Conservation (phyloP, 2,797 vertebrate genomes). For the Tinamus major region DNA sequence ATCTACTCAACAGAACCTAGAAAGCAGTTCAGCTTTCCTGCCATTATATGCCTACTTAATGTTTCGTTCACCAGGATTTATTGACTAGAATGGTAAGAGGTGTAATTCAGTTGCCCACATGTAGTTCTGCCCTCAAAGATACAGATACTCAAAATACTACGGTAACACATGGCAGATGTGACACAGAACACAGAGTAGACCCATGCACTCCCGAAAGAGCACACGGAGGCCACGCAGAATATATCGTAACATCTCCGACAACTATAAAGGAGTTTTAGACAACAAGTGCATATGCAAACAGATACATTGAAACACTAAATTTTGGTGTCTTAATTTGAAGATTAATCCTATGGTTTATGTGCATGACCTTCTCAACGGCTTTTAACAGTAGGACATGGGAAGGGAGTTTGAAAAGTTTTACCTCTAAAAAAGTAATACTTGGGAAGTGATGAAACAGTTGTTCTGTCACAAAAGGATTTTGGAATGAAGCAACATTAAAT, state of each 20-base stretch:
- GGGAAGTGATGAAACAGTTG: neutral
- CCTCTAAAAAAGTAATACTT: slow-evolving; percentile 21
- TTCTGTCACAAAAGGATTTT: neutral
- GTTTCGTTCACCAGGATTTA: neutral
- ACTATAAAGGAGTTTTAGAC: neutral
- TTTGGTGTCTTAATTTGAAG: neutral
- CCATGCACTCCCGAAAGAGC: neutral
- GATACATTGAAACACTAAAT: neutral
- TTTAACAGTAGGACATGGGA: neutral
- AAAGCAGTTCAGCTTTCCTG: neutral
- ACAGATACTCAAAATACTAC: neutral
- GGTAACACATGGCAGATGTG: neutral
- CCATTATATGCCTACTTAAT: neutral
- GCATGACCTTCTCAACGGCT: neutral
- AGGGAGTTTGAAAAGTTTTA: slow-evolving; percentile 18
- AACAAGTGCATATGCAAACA: neutral
- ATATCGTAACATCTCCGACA: neutral
- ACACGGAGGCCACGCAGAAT: neutral
- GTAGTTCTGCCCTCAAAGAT: neutral
- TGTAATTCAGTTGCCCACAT: neutral
- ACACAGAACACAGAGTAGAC: neutral
- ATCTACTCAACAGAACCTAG: neutral
- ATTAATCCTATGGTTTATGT: neutral
- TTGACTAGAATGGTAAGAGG: neutral
- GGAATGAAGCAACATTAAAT: slow-evolving; percentile 20